Evolutionary conservation across 2,797 vertebrate species (phyloP).

Genomic region (Sylvia borin): DNA sequence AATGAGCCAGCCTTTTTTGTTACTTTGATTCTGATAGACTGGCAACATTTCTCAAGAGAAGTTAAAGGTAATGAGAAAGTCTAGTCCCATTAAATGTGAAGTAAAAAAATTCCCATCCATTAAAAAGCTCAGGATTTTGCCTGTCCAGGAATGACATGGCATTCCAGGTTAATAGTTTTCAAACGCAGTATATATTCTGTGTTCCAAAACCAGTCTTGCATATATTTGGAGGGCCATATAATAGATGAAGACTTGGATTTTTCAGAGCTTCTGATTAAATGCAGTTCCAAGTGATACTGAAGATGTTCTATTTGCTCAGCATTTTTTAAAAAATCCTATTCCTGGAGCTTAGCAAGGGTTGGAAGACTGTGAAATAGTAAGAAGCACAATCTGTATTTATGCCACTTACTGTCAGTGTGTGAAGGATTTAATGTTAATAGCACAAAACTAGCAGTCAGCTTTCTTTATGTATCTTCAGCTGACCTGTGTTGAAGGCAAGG

Average conservation of each 20-base stretch:
- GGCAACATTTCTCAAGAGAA: not conserved
- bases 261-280: not conserved
- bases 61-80: not conserved
- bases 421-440: not conserved
- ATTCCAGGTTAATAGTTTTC: not conserved
- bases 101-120: not conserved
- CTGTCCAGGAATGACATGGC: not conserved
- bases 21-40: not conserved
- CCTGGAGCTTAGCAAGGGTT: not conserved
- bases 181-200: not conserved
- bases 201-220: not conserved
- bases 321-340: not conserved
- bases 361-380: not conserved
- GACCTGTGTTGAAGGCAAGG: not conserved
- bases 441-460: not conserved
- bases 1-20: not conserved
- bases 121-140: not conserved
- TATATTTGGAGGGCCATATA: not conserved
- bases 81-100: not conserved
- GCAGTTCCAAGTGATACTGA: not conserved
- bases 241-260: not conserved
- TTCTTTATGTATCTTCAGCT: not conserved
- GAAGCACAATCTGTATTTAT: not conserved
- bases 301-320: not conserved
- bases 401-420: not conserved